These are phyloP conservation scores for Thaumatotibia leucotreta DNA, from an alignment of 1,140 invertebrate species.

Conservation along the genomic window DNA sequence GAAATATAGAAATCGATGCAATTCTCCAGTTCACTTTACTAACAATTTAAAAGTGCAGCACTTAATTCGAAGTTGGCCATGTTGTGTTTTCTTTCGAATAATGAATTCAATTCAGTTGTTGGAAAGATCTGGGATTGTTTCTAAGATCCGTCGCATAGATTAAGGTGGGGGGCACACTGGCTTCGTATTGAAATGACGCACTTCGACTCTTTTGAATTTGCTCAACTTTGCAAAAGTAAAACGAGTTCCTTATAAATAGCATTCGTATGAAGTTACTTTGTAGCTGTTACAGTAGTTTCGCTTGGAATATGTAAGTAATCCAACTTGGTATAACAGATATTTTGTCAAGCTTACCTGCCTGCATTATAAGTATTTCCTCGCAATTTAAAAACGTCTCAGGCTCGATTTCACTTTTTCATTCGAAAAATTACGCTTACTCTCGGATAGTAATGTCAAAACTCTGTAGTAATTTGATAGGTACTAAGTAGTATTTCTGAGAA, in stretches of 20 bases:
- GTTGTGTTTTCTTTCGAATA: constrained; percentile 33
- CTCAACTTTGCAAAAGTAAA: background rate
- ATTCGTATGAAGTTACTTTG: background rate
- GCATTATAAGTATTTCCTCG: too few species aligned
- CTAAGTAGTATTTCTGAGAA: too few species aligned
- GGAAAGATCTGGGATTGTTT: constrained; percentile 1
- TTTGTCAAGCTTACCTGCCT: too few species aligned
- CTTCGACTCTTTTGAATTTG: background rate
- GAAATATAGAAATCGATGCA: constrained; percentile 37
- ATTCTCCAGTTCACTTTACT: constrained; percentile 30
- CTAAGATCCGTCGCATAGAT: constrained; percentile 3
- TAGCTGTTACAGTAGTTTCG: background rate
- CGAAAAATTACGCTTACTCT: too few species aligned
- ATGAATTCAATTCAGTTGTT: constrained; percentile 27
- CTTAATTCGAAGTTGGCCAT: constrained; percentile 38
- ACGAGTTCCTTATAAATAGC: background rate
- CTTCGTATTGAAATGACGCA: background rate
- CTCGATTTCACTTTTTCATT: too few species aligned
- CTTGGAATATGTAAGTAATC: background rate
- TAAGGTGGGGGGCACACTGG: background rate
- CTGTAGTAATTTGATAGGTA: too few species aligned
- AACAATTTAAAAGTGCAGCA: constrained; percentile 40
- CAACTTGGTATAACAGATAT: background rate
- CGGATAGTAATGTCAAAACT: too few species aligned
- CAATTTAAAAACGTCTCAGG: too few species aligned